Percentiles rank a stretch among this genome's conserved stretches.
These are phyloP conservation scores for Rhadinocentrus ornatus DNA, from an alignment of 2,797 vertebrate species.

Conservation along the genomic window DNA sequence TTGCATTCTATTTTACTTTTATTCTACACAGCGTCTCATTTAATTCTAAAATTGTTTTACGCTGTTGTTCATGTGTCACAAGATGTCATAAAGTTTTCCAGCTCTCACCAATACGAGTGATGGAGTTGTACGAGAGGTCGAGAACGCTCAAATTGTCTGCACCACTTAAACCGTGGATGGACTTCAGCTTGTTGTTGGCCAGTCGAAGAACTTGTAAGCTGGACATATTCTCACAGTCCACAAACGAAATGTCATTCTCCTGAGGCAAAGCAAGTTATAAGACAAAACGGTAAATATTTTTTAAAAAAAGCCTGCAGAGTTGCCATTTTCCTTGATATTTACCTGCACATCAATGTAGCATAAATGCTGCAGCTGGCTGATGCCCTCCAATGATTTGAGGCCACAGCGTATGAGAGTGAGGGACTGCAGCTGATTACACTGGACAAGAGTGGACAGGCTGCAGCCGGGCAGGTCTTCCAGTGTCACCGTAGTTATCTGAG, in stretches of 20 bases:
- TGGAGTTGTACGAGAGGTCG: constrained; percentile 91
- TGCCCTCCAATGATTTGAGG: constrained; percentile 84
- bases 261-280: constrained; percentile 52
- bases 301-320: neutral
- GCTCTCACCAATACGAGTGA: constrained; percentile 90
- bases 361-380: constrained; percentile 83
- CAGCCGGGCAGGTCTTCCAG: constrained; percentile 88
- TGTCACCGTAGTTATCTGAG: constrained; percentile 86
- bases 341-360: constrained; percentile 90
- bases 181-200: constrained; percentile 87
- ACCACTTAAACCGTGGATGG: constrained; percentile 87
- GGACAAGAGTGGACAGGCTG: constrained; percentile 84
- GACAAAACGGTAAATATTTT: neutral
- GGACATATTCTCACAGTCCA: constrained; percentile 88
- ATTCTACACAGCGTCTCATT: neutral
- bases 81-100: neutral
- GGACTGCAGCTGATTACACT: constrained; percentile 84
- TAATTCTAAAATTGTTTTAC: neutral
- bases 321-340: neutral
- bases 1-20: neutral
- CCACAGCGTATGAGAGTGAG: constrained; percentile 88
- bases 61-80: neutral
- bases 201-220: constrained; percentile 86
- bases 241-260: constrained; percentile 89
- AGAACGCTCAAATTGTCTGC: constrained; percentile 85